Conservation (phyloP, 2,888 invertebrate genomes). For the Tenthredo distinguenda region DNA sequence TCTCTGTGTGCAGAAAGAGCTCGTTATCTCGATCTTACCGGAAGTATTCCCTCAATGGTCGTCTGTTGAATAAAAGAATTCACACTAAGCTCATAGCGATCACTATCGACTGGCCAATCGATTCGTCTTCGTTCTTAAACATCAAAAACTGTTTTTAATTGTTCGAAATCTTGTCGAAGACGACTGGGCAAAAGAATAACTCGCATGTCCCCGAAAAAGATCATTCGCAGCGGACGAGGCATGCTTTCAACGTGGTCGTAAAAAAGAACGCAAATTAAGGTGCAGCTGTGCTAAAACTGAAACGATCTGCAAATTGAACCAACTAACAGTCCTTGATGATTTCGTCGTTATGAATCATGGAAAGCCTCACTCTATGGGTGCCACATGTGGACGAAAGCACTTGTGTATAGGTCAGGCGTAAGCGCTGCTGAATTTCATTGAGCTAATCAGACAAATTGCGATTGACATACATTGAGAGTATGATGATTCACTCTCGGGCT, state of each 20-base stretch:
- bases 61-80: background rate
- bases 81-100: background rate
- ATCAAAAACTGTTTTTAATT: background rate
- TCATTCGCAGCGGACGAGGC: background rate
- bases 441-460: background rate
- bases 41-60: background rate
- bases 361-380: background rate
- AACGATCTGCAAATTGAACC: background rate
- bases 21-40: background rate
- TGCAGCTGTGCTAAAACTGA: background rate
- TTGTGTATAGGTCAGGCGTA: background rate
- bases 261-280: background rate
- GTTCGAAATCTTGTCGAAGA: background rate
- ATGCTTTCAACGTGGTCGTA: background rate
- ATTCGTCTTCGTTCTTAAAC: background rate
- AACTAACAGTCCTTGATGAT: background rate
- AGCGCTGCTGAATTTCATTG: background rate
- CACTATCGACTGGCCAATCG: background rate
- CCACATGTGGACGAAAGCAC: no score
- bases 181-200: background rate
- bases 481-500: constrained; percentile 5
- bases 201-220: background rate
- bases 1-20: background rate
- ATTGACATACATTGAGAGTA: constrained; percentile 22
- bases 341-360: background rate